Evolutionary conservation across 2,797 vertebrate species (phyloP).

Genomic region (Buphagus erythrorhynchus): DNA sequence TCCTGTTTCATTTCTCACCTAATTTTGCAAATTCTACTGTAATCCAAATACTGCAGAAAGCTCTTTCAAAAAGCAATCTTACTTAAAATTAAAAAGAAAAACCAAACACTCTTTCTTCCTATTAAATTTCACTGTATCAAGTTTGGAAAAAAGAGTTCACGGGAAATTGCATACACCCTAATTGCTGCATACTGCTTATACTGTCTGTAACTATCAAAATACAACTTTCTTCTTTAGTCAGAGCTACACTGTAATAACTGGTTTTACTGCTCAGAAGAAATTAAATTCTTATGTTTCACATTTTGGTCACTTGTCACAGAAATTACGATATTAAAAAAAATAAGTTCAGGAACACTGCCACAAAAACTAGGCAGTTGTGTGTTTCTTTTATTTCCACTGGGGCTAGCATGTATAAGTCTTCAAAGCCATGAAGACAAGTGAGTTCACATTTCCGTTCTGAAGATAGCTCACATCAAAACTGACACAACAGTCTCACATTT

Average conservation of each 20-base stretch:
- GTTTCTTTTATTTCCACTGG: constrained; percentile 12
- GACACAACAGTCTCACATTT: background rate
- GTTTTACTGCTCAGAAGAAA: constrained; percentile 33
- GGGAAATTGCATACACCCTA: background rate
- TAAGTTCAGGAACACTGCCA: background rate
- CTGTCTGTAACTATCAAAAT: background rate
- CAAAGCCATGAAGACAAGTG: background rate
- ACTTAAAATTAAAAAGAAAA: background rate
- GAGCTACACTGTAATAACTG: background rate
- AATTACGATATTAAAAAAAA: background rate
- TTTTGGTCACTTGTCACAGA: background rate
- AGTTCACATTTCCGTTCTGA: background rate
- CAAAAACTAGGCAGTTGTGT: background rate
- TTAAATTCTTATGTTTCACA: background rate
- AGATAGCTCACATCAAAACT: background rate
- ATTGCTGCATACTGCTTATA: background rate
- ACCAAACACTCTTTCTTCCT: background rate
- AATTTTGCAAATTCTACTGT: constrained; percentile 53
- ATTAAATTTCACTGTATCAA: background rate
- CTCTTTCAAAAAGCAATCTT: constrained; percentile 32
- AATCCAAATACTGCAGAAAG: background rate
- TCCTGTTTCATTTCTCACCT: constrained; percentile 64
- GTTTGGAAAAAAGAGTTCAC: background rate
- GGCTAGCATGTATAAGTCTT: background rate
- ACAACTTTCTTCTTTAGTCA: background rate